A percentile compares a stretch with the other conserved stretches of the same genome.
Conservation (phyloP, 2,797 vertebrate species). For the Syngnathus acus region DNA sequence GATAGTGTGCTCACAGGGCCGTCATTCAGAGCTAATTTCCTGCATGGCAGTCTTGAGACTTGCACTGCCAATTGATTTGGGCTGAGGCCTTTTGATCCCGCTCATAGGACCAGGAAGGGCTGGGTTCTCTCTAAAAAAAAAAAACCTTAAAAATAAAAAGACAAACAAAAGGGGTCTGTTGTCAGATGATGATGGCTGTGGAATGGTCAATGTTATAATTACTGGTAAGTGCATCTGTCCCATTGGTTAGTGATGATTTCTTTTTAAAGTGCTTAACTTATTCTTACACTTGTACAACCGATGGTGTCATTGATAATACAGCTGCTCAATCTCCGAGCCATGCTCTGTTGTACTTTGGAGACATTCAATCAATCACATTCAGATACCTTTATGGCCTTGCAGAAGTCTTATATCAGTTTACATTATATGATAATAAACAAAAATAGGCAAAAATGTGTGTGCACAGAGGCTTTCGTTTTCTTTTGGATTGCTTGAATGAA, state of each 20-base stretch:
- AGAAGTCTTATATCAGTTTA: no score
- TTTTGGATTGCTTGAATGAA: constrained; percentile 60
- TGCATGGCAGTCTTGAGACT: constrained; percentile 67
- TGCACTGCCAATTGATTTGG: constrained; percentile 67
- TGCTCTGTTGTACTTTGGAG: no score
- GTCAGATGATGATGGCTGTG: constrained; percentile 8
- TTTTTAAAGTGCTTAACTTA: neutral
- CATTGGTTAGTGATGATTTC: neutral
- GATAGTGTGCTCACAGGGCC: constrained; percentile 38
- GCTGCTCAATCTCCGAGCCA: no score
- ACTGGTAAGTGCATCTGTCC: neutral
- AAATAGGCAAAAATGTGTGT: neutral
- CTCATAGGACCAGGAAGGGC: constrained; percentile 34
- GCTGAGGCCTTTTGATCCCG: constrained; percentile 49
- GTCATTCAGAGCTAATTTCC: constrained; percentile 62
- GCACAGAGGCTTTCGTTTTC: no score
- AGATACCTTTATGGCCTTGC: neutral
- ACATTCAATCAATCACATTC: no score
- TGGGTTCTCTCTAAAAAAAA: constrained; percentile 31
- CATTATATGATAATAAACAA: no score
- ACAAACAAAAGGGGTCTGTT: constrained; percentile 55
- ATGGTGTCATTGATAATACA: neutral
- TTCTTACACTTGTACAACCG: no score
- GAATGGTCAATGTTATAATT: neutral
- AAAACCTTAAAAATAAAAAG: constrained; percentile 11